These are phyloP conservation scores for Drosophila neonasuta DNA, from an alignment of 2,888 invertebrate species.

Conservation along the genomic window DNA sequence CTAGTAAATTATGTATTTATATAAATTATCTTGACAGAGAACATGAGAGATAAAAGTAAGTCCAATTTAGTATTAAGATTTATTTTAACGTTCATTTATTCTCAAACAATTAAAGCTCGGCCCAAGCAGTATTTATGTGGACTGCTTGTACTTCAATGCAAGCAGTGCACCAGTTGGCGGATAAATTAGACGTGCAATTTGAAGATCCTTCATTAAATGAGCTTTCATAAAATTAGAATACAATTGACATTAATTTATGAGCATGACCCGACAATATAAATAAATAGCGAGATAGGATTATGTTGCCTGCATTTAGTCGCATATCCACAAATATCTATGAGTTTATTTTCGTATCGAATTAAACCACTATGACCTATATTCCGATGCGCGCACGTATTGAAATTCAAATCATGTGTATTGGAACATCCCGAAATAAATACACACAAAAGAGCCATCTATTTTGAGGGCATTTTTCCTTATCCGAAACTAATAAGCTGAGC, in stretches of 20 bases:
- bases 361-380: slow-evolving; percentile 54
- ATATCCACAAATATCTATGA: not conserved
- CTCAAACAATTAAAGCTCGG: not conserved
- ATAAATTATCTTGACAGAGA: not conserved
- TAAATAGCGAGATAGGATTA: slow-evolving; percentile 2
- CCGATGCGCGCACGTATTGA: not conserved
- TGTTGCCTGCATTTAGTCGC: slow-evolving; percentile 8
- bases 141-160: not conserved
- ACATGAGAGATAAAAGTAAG: not conserved
- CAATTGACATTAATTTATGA: not conserved
- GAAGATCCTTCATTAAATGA: not conserved
- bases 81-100: not conserved
- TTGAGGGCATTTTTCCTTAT: slow-evolving; percentile 58
- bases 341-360: slow-evolving; percentile 36
- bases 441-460: slow-evolving; percentile 47
- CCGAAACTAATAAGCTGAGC: slow-evolving; percentile 55
- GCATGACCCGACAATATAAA: not conserved
- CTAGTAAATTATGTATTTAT: not conserved
- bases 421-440: slow-evolving; percentile 50
- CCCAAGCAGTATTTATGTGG: not conserved
- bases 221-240: not conserved
- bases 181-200: not conserved
- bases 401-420: slow-evolving; percentile 5
- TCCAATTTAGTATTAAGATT: not conserved
- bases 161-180: not conserved